Evolutionary conservation across 2,113 vertebrate species (phyloP).

Genomic region (Eudorcas thomsonii): DNA sequence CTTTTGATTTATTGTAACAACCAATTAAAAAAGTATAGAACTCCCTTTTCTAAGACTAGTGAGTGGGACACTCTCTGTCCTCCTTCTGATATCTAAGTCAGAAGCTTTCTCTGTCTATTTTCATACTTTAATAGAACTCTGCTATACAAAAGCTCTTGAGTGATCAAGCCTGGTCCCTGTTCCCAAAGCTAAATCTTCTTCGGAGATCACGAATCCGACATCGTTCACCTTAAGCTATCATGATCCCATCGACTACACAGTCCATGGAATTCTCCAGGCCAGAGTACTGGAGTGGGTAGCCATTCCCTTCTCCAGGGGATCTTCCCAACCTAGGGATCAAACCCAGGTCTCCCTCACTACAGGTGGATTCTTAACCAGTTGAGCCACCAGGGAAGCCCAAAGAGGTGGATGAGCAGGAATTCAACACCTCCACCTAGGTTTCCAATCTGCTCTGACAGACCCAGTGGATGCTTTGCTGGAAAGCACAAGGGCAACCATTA

Average conservation of each 20-base stretch:
- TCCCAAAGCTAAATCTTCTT: neutral
- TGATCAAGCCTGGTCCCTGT: neutral
- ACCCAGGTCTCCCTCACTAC: neutral
- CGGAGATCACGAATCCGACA: rapidly evolving
- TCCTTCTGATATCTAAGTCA: neutral
- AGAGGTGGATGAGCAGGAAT: neutral
- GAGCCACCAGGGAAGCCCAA: neutral
- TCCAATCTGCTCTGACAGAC: neutral
- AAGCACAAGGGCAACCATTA: neutral
- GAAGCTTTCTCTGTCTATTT: neutral
- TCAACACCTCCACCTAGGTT: neutral
- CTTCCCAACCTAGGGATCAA: neutral
- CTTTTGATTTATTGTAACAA: neutral
- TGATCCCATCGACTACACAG: neutral
- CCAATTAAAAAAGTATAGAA: neutral
- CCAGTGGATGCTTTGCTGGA: neutral
- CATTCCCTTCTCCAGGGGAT: neutral
- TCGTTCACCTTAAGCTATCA: neutral
- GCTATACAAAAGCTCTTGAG: neutral
- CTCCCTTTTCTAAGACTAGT: neutral
- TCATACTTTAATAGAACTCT: neutral
- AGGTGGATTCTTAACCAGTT: neutral
- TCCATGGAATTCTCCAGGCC: neutral
- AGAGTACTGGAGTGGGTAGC: neutral
- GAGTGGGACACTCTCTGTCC: neutral